These are phyloP conservation scores for Willowsia nigromaculata DNA, from an alignment of 2,888 invertebrate species.

Conservation along the genomic window DNA sequence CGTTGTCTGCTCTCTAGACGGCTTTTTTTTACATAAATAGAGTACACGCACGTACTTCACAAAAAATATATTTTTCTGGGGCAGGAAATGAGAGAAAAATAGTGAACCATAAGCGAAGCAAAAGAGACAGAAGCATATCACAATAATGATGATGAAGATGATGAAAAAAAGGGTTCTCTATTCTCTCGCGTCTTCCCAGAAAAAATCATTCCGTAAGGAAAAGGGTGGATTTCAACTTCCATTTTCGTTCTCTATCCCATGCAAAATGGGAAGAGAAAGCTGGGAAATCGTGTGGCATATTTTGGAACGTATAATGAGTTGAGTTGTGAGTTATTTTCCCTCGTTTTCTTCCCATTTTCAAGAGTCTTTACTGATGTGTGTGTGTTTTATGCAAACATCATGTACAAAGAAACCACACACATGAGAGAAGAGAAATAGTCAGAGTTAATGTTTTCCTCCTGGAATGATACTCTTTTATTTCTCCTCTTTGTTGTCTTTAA, in stretches of 20 bases:
- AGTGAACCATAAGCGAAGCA: neutral
- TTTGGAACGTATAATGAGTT: neutral
- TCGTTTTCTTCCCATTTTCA: neutral
- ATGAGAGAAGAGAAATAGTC: neutral
- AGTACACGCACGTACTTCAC: neutral
- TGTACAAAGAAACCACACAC: neutral
- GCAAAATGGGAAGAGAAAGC: neutral
- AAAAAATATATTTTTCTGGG: neutral
- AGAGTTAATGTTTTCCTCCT: neutral
- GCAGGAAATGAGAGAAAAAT: neutral
- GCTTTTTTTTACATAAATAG: neutral
- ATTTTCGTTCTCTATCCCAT: neutral
- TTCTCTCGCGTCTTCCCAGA: neutral
- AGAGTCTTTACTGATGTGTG: neutral
- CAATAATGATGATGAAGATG: neutral
- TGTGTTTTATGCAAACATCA: neutral
- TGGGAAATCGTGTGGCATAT: neutral
- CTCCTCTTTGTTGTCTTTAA: neutral
- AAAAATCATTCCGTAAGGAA: constrained; percentile 10
- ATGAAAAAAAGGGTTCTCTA: neutral
- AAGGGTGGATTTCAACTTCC: neutral
- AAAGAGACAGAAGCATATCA: too few relatives aligned
- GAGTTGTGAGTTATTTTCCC: neutral
- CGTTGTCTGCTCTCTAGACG: neutral
- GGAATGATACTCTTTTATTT: neutral